Conservation (phyloP, 2,888 invertebrate genomes). For the Clepsis dumicolana region DNA sequence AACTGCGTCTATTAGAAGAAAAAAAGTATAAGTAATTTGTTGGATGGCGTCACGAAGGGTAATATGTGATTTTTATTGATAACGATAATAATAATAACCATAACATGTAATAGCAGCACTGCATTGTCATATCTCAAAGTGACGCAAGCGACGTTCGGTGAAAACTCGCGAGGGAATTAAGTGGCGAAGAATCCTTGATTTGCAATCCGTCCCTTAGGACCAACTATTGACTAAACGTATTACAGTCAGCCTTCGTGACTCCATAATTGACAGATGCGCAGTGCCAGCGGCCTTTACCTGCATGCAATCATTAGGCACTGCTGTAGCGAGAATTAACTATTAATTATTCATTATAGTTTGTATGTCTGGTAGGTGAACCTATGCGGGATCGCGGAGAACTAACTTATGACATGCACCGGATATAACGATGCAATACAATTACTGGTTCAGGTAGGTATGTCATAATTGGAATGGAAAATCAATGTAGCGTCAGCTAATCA, state of each 20-base stretch:
- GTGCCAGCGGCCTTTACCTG: slow-evolving; percentile 56
- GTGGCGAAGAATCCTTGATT: slow-evolving; percentile 43
- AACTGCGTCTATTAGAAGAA: slow-evolving; percentile 65
- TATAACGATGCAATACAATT: slow-evolving; percentile 48
- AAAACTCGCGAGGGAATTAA: slow-evolving; percentile 18
- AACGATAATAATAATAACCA: slow-evolving; percentile 49
- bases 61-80: slow-evolving; percentile 52
- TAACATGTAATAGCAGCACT: slow-evolving; percentile 23
- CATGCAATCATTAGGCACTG: slow-evolving; percentile 56
- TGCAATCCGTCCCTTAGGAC: slow-evolving; percentile 57
- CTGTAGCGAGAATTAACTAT: slow-evolving; percentile 44
- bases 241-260: slow-evolving; percentile 58
- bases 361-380: slow-evolving; percentile 50
- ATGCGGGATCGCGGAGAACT: slow-evolving; percentile 18
- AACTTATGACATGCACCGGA: slow-evolving; percentile 45
- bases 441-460: slow-evolving; percentile 47
- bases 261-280: slow-evolving; percentile 56
- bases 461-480: slow-evolving; percentile 61
- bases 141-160: slow-evolving; percentile 17
- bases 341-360: slow-evolving; percentile 55
- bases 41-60: slow-evolving; percentile 54
- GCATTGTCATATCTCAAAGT: neutral
- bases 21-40: slow-evolving; percentile 61
- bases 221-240: slow-evolving; percentile 49
- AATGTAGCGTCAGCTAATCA: slow-evolving; percentile 46